Evolutionary conservation across 2,113 vertebrate genomes (phyloP).

Genomic region (Podarcis muralis): DNA sequence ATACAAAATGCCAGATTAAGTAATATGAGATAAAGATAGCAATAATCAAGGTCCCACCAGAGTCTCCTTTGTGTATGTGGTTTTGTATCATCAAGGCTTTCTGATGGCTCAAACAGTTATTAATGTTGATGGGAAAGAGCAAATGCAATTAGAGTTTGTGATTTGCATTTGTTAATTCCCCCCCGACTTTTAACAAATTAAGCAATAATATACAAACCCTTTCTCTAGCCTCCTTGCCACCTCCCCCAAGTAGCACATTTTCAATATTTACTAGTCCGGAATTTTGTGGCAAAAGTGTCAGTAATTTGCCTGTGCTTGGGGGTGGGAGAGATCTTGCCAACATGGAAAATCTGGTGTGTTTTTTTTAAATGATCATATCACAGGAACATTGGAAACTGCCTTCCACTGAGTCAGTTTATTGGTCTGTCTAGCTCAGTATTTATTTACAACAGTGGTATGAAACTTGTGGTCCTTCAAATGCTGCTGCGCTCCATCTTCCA

Average conservation of each 20-base stretch:
- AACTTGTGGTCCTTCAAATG: too few species aligned
- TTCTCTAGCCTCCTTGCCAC: not conserved
- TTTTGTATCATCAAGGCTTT: not conserved
- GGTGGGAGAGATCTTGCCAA: not conserved
- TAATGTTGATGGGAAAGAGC: not conserved
- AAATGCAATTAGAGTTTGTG: not conserved
- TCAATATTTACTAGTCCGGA: not conserved
- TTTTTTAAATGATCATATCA: not conserved
- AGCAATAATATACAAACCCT: not conserved
- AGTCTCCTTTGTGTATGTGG: not conserved
- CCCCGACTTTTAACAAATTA: not conserved
- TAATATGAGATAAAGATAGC: not conserved
- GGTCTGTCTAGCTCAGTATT: not conserved
- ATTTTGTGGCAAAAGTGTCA: not conserved
- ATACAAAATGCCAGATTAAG: not conserved
- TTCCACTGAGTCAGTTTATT: not conserved
- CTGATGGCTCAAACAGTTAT: not conserved
- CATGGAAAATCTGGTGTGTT: not conserved
- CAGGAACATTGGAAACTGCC: not conserved
- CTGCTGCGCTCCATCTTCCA: too few species aligned
- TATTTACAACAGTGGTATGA: too few species aligned
- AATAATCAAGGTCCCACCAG: not conserved
- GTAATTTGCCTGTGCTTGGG: not conserved
- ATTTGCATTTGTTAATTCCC: not conserved
- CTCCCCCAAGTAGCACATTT: not conserved